Conservation (phyloP, 2,113 vertebrate genomes). For the Osmerus mordax region DNA sequence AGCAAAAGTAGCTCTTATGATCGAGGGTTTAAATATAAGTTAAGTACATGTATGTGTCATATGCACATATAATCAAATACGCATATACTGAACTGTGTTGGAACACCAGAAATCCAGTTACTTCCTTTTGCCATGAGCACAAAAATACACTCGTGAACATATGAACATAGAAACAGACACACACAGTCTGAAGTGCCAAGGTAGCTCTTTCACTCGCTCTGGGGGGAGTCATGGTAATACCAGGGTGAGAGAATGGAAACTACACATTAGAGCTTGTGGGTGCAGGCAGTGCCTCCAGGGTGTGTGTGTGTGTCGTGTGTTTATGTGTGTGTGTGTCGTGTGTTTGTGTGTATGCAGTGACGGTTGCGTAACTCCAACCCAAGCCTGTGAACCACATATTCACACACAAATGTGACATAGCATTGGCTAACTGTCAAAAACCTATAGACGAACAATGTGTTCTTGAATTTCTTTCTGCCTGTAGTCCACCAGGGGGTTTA, state of each 20-base stretch:
- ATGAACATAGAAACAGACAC: neutral
- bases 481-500: too few species aligned
- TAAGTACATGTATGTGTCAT: slow-evolving; percentile 6
- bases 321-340: neutral
- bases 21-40: neutral
- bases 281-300: slow-evolving; percentile 4
- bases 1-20: neutral
- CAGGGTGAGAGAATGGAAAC: slow-evolving; percentile 56
- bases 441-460: neutral
- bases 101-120: neutral
- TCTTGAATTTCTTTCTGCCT: too few species aligned
- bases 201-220: slow-evolving; percentile 1
- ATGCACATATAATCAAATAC: neutral
- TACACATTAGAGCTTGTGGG: slow-evolving; percentile 17
- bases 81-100: neutral
- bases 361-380: neutral
- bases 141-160: neutral
- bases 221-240: slow-evolving; percentile 21
- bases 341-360: neutral
- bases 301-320: neutral
- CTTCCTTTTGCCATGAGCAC: neutral
- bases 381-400: slow-evolving; percentile 18
- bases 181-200: neutral
- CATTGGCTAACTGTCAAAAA: slow-evolving; percentile 16
- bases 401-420: slow-evolving; percentile 27